Evolutionary conservation across 2,888 invertebrate genomes (phyloP).

Genomic region (Netelia fuscicornis): DNA sequence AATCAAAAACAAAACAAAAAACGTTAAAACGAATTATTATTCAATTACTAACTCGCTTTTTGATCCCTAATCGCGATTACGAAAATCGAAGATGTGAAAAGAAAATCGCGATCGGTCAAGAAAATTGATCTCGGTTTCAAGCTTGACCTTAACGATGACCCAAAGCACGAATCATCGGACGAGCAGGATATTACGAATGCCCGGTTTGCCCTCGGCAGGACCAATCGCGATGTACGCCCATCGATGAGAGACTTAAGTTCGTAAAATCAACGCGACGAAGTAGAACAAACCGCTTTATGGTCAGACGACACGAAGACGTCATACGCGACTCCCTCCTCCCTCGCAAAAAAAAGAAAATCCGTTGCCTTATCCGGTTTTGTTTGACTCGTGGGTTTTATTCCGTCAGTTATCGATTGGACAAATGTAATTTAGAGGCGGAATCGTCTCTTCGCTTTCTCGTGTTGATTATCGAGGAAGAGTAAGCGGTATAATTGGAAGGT

Average conservation of each 20-base stretch:
- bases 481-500: slow-evolving; percentile 33
- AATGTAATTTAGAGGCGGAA: slow-evolving; percentile 38
- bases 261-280: slow-evolving; percentile 59
- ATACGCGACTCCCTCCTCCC: too few species aligned
- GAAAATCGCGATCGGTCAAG: not conserved
- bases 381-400: not conserved
- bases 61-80: too few species aligned
- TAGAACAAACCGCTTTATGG: slow-evolving; percentile 33
- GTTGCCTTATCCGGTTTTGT: slow-evolving; percentile 15
- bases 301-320: not conserved
- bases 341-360: too few species aligned
- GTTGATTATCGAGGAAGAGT: slow-evolving; percentile 9
- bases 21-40: too few species aligned
- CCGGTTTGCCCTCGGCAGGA: slow-evolving; percentile 45
- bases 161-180: slow-evolving; percentile 42
- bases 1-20: too few species aligned
- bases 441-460: not conserved
- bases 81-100: not conserved
- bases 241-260: slow-evolving; percentile 65
- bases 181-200: slow-evolving; percentile 65
- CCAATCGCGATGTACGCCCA: slow-evolving; percentile 57
- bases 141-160: not conserved
- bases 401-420: slow-evolving; percentile 49
- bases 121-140: not conserved
- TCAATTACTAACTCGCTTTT: too few species aligned